Evolutionary conservation across 2,888 invertebrate species (phyloP), one percentile per base, ranked within the genome.

Genomic region (Mythimna ferrago): DNA sequence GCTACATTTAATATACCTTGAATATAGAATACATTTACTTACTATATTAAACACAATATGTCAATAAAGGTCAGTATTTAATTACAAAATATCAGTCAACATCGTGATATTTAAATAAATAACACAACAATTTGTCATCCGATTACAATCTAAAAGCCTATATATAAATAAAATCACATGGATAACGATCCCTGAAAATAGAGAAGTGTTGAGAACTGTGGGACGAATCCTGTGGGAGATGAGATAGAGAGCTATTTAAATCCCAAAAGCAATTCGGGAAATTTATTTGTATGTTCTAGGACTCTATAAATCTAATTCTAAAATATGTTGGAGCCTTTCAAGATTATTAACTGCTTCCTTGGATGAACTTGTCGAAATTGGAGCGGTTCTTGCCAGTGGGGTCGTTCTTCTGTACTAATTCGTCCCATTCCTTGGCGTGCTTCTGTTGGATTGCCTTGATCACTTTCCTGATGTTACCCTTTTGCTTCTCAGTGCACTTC

Each of bases 351-450:
- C 91, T 80, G 87, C 91, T 82, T 73, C 87, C 90, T 71, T 93
- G 93, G 82, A 96, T 91, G 89, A 96, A 96, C 81, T 96, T 96
- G 84, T 97, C 96, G 93, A 98, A 98, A 88, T 97, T 97, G 76
- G 89, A 94, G 82, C 97, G 96, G 95, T 98, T 97, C 74, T 96
- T 92, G 69, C 97, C 97, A 0, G 97, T 94, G 16, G 97, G 97
- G 91, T 98, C 98, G 89, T 97, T 98, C 92, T 98, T 98, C 80
- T 94, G 95, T 78, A 97, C 97, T 21, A 98, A 94, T 66, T 97
- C 96, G 4, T 97, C 97, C 97, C 98, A 98, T 89, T 97, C 95
- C 0, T 97, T 96, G 0, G 97, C 96, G 89, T 97, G 97, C 69
- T 97, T 97, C 78, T 97, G 96, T 79, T 97, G 97, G 83, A 98